A percentile compares a stretch with the other conserved stretches of the same genome.
phyloP scores from a whole-genome alignment of 2,113 vertebrate species.

The Corythoichthys haematopterus region DNA sequence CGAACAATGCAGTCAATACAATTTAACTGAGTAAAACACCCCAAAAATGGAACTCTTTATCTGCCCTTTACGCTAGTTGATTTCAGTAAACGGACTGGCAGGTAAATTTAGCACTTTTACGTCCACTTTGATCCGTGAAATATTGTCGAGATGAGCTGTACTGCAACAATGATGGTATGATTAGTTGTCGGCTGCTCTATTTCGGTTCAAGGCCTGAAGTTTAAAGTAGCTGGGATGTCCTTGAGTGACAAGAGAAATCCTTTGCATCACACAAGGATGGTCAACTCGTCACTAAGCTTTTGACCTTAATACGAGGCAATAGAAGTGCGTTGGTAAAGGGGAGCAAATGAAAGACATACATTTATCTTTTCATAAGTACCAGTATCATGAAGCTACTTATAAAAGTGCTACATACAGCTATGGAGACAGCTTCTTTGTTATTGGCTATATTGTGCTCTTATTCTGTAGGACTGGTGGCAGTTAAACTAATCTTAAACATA shows the following conservation, averaged over 20 bases:
- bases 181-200: slow-evolving; percentile 7
- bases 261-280: slow-evolving; percentile 8
- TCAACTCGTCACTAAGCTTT: slow-evolving; percentile 2
- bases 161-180: slow-evolving; percentile 2
- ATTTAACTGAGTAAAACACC: too few species aligned
- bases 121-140: not conserved
- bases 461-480: too few species aligned
- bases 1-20: too few species aligned
- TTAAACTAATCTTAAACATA: too few species aligned
- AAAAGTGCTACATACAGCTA: not conserved
- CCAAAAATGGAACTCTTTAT: too few species aligned
- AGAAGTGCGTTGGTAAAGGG: slow-evolving; percentile 5
- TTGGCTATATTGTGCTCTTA: too few species aligned
- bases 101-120: not conserved
- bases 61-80: not conserved
- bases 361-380: not conserved
- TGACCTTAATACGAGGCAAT: slow-evolving; percentile 6
- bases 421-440: not conserved
- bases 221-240: slow-evolving; percentile 13
- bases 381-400: not conserved
- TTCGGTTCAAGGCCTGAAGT: slow-evolving; percentile 26
- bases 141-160: not conserved
- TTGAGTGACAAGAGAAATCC: slow-evolving; percentile 13
- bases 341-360: not conserved
- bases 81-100: not conserved